Conservation (phyloP, 2,888 invertebrate species). For the Drosophila affinis region DNA sequence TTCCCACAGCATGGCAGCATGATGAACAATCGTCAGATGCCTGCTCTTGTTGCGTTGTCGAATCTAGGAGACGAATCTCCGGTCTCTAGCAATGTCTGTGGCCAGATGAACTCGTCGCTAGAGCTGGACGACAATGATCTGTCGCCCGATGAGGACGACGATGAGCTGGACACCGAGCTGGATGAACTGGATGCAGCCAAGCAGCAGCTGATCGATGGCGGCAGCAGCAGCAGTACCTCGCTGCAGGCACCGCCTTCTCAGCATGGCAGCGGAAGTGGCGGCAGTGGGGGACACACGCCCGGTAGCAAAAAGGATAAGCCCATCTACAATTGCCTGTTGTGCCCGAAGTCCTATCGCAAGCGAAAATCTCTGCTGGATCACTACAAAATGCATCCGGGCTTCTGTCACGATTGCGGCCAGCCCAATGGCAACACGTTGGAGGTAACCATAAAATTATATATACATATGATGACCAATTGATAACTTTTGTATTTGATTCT, state of each 20-base stretch:
- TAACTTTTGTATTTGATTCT: background rate
- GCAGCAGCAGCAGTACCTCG: slow-evolving; percentile 81
- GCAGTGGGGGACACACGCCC: slow-evolving; percentile 54
- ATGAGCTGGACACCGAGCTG: slow-evolving; percentile 76
- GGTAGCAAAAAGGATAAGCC: slow-evolving; percentile 82
- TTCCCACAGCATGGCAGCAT: slow-evolving; percentile 51
- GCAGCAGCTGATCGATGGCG: slow-evolving; percentile 81
- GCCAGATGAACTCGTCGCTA: slow-evolving; percentile 67
- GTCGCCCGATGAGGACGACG: slow-evolving; percentile 80
- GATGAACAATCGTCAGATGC: slow-evolving; percentile 49
- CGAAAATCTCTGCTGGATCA: slow-evolving; percentile 83
- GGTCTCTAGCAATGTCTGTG: slow-evolving; percentile 13
- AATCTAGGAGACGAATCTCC: slow-evolving; percentile 32
- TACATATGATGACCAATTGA: background rate
- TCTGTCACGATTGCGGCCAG: slow-evolving; percentile 83
- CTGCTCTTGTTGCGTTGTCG: slow-evolving; percentile 45
- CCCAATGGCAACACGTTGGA: slow-evolving; percentile 82
- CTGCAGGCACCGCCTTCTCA: slow-evolving; percentile 77
- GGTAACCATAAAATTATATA: slow-evolving; percentile 51
- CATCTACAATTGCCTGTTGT: slow-evolving; percentile 82
- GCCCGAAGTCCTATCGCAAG: slow-evolving; percentile 83
- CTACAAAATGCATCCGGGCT: slow-evolving; percentile 83
- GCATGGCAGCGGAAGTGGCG: slow-evolving; percentile 40
- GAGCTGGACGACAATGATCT: slow-evolving; percentile 80
- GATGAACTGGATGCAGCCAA: slow-evolving; percentile 80